Percentiles rank a stretch among this genome's conserved stretches.
Conservation (phyloP, 1,140 invertebrate species). For the Thaumetopoea pityocampa region DNA sequence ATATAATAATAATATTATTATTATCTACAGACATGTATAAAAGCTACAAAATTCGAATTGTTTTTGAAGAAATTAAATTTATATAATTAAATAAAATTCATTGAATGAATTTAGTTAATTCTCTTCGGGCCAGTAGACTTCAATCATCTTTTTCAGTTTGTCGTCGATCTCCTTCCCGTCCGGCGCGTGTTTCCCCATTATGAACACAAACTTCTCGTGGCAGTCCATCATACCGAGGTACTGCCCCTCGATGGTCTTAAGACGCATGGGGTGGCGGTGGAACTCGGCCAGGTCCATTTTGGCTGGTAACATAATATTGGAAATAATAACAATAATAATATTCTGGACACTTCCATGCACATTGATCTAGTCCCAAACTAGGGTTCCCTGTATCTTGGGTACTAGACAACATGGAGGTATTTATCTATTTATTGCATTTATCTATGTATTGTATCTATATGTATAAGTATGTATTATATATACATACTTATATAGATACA, state of each 20-base stretch:
- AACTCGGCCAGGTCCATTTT: constrained; percentile 52
- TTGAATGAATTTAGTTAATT: constrained; percentile 3
- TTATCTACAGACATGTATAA: no score
- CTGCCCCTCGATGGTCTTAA: constrained; percentile 51
- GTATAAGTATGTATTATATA: no score
- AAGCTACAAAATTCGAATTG: no score
- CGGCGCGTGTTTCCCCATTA: constrained; percentile 47
- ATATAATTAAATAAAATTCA: constrained; percentile 4
- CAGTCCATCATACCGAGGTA: constrained; percentile 64
- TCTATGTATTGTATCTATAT: no score
- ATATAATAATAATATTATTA: no score
- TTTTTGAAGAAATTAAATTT: no score
- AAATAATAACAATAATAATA: background rate
- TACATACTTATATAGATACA: no score
- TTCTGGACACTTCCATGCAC: no score
- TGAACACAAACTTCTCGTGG: constrained; percentile 57
- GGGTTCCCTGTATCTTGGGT: no score
- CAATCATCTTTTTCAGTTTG: constrained; percentile 50
- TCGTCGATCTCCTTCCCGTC: constrained; percentile 40
- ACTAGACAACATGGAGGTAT: no score
- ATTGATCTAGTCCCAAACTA: no score
- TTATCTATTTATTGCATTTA: no score
- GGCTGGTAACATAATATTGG: constrained; percentile 26
- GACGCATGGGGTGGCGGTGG: constrained; percentile 54
- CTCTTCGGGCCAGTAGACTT: constrained; percentile 55